phyloP scores from a whole-genome alignment of 2,888 invertebrate genomes.

The Chalcosyrphus nemorum region DNA sequence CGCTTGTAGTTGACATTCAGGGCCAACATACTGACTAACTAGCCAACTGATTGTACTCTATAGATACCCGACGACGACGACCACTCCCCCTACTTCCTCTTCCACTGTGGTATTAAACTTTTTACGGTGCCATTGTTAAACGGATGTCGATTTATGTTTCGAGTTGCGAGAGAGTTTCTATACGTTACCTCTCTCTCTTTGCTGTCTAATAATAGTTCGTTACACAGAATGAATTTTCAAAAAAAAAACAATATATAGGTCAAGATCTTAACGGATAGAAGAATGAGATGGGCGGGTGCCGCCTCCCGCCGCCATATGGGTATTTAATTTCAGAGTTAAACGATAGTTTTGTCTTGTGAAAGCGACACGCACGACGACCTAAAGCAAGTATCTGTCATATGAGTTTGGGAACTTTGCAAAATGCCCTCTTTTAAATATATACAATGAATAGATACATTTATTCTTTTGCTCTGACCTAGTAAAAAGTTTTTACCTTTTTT shows the following conservation, averaged over 20 bases:
- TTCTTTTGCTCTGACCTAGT: constrained; percentile 31
- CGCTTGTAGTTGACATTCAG: constrained; percentile 58
- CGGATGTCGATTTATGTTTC: constrained; percentile 52
- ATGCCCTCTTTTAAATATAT: constrained; percentile 19
- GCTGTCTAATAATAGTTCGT: constrained; percentile 59
- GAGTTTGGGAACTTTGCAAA: constrained; percentile 31
- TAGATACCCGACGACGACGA: not conserved
- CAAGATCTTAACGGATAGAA: constrained; percentile 61
- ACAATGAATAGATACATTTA: constrained; percentile 17
- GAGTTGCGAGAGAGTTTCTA: constrained; percentile 27
- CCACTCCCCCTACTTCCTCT: constrained; percentile 39
- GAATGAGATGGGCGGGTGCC: constrained; percentile 27
- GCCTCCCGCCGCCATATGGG: constrained; percentile 12
- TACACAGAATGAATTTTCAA: constrained; percentile 59
- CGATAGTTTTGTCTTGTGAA: constrained; percentile 67
- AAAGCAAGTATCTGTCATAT: constrained; percentile 17
- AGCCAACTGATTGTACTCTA: constrained; percentile 16
- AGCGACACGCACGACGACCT: constrained; percentile 62
- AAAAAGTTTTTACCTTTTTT: constrained; percentile 6
- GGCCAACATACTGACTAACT: constrained; percentile 44
- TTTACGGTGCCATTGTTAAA: constrained; percentile 48
- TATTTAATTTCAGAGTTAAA: constrained; percentile 64
- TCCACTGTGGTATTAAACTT: not conserved
- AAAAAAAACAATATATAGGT: constrained; percentile 50
- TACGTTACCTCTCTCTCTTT: not conserved